These are phyloP conservation scores for Picus viridis DNA, from an alignment of 2,797 vertebrate genomes.

Conservation along the genomic window DNA sequence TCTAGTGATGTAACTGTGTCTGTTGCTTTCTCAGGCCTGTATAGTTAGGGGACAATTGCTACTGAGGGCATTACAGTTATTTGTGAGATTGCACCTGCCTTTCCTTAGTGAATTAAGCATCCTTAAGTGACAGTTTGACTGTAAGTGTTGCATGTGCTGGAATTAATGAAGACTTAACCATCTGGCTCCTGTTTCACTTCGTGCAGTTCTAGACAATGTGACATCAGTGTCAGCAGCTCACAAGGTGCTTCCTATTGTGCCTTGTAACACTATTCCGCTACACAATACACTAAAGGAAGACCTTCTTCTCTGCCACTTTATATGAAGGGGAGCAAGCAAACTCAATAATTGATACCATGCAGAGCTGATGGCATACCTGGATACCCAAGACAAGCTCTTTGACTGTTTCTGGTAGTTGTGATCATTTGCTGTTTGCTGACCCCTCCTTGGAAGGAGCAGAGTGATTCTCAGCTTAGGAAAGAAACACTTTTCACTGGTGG, in stretches of 20 bases:
- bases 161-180: neutral
- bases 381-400: slow-evolving; percentile 78
- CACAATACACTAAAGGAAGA: slow-evolving; percentile 16
- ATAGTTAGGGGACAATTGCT: neutral
- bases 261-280: slow-evolving; percentile 51
- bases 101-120: neutral
- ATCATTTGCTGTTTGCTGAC: slow-evolving; percentile 22
- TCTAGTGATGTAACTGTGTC: slow-evolving; percentile 1
- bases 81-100: slow-evolving; percentile 4
- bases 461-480: neutral
- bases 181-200: slow-evolving; percentile 50
- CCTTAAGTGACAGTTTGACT: slow-evolving; percentile 10
- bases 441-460: neutral
- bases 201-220: slow-evolving; percentile 49
- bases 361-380: slow-evolving; percentile 60
- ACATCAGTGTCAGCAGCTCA: neutral
- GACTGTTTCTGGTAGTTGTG: slow-evolving; percentile 64
- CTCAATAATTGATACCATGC: slow-evolving; percentile 81
- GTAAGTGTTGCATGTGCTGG: neutral
- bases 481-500: neutral
- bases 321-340: neutral
- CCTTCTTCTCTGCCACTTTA: slow-evolving; percentile 6
- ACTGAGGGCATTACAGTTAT: neutral
- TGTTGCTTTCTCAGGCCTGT: neutral
- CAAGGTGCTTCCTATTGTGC: slow-evolving; percentile 13